A percentile compares a stretch with the other conserved stretches of the same genome.
Evolutionary conservation across 2,113 vertebrate genomes (phyloP).

Genomic region (Stegostoma tigrinum): DNA sequence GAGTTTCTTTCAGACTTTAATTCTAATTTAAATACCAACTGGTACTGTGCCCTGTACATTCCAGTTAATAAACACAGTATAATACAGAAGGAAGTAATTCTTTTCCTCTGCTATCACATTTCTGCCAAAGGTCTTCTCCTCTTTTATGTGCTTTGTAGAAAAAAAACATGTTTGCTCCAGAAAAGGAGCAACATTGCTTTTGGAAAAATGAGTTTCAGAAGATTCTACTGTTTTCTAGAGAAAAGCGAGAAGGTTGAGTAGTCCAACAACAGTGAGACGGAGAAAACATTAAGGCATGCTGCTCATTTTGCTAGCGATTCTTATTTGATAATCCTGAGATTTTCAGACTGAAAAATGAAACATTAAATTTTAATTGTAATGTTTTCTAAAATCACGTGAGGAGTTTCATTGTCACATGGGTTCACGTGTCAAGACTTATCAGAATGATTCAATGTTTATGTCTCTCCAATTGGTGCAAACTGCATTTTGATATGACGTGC

Average conservation of each 20-base stretch:
- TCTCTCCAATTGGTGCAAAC: not conserved
- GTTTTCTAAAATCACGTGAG: not conserved
- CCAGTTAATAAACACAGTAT: no score
- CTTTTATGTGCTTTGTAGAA: not conserved
- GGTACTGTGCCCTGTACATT: no score
- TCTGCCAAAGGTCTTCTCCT: not conserved
- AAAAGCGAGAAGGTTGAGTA: not conserved
- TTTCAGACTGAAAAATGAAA: not conserved
- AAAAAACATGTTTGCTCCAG: not conserved
- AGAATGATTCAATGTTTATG: not conserved
- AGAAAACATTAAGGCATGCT: not conserved
- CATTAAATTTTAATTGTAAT: not conserved
- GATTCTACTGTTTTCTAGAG: not conserved
- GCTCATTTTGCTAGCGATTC: not conserved
- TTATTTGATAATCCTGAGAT: not conserved
- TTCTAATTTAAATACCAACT: not conserved
- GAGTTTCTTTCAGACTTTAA: not conserved
- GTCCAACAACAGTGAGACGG: not conserved
- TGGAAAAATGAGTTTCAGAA: not conserved
- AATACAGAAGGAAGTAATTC: not conserved
- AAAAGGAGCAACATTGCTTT: not conserved
- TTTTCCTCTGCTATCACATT: not conserved
- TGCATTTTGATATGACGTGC: not conserved
- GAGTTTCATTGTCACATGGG: not conserved
- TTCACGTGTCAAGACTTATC: not conserved